Conservation (phyloP, 2,797 vertebrate species). For the Leptatherina wallacei region DNA sequence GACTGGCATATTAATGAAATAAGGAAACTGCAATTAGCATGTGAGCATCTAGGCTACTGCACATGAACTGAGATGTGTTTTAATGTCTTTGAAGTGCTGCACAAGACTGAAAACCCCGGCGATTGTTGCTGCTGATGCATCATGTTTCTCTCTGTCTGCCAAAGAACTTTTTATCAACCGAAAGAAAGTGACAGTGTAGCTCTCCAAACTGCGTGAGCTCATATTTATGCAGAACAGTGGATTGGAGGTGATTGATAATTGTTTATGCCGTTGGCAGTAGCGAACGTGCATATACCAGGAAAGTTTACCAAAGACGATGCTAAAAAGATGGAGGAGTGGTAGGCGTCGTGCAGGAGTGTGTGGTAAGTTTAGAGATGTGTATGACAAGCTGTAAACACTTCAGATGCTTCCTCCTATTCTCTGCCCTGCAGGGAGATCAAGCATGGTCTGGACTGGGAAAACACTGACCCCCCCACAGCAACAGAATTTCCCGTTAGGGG, state of each 20-base stretch:
- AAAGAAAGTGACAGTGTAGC: slow-evolving; percentile 70
- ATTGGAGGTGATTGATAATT: slow-evolving; percentile 85
- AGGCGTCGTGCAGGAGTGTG: slow-evolving; percentile 56
- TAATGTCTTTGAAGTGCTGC: slow-evolving; percentile 38
- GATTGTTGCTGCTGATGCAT: slow-evolving; percentile 72
- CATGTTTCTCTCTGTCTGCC: slow-evolving; percentile 70
- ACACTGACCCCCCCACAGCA: slow-evolving; percentile 1
- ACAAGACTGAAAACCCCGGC: slow-evolving; percentile 75
- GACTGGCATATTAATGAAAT: slow-evolving; percentile 3
- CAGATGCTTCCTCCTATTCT: slow-evolving; percentile 31
- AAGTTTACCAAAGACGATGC: slow-evolving; percentile 72
- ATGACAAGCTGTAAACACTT: slow-evolving; percentile 56
- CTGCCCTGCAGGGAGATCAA: slow-evolving; percentile 45
- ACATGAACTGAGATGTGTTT: slow-evolving; percentile 17
- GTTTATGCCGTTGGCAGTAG: slow-evolving; percentile 81
- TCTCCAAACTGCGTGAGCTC: slow-evolving; percentile 72
- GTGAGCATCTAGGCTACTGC: not conserved
- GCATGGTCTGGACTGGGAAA: slow-evolving; percentile 22
- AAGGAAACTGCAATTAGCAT: not conserved
- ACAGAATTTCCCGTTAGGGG: slow-evolving; percentile 3
- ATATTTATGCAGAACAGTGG: slow-evolving; percentile 79
- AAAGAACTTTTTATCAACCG: slow-evolving; percentile 78
- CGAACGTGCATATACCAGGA: slow-evolving; percentile 78
- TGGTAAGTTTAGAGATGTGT: slow-evolving; percentile 55
- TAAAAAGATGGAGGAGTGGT: slow-evolving; percentile 49